Conservation (phyloP, 2,888 invertebrate species). For the Netelia inedita region DNA sequence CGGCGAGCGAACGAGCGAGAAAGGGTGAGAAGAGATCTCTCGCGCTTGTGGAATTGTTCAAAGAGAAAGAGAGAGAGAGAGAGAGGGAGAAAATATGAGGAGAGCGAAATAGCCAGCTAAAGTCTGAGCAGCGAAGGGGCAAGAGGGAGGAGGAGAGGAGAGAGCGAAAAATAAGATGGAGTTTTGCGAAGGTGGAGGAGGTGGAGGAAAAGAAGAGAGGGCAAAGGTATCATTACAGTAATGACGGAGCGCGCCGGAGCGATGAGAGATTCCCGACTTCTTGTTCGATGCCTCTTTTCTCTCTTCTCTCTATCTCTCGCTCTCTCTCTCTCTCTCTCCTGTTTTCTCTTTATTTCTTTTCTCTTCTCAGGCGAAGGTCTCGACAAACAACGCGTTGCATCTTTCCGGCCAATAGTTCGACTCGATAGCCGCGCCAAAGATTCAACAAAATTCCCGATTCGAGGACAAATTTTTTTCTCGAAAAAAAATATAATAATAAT, state of each 20-base stretch:
- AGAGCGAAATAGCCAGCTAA: conserved; percentile 45
- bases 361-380: conserved; percentile 8
- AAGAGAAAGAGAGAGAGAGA: conserved; percentile 15
- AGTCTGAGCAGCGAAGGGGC: conserved; percentile 54
- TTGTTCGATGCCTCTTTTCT: conserved; percentile 43
- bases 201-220: conserved; percentile 61
- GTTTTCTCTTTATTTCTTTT: conserved; percentile 22
- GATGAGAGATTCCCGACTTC: conserved; percentile 73
- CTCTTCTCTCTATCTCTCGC: conserved; percentile 18
- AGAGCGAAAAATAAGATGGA: conserved; percentile 53
- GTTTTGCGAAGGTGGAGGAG: conserved; percentile 52
- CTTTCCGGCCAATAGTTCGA: too few relatives aligned
- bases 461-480: too few relatives aligned
- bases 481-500: too few relatives aligned
- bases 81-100: conserved; percentile 61
- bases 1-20: conserved; percentile 41
- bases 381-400: background rate
- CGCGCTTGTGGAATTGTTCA: conserved; percentile 24
- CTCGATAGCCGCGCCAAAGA: too few relatives aligned
- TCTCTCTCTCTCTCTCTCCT: conserved; percentile 46
- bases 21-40: conserved; percentile 49
- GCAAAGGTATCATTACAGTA: conserved; percentile 82
- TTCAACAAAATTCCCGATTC: too few relatives aligned
- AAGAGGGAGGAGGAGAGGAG: conserved; percentile 59
- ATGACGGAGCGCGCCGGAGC: conserved; percentile 79